phyloP scores from a whole-genome alignment of 2,797 vertebrate species.

The Syngnathus rostellatus region DNA sequence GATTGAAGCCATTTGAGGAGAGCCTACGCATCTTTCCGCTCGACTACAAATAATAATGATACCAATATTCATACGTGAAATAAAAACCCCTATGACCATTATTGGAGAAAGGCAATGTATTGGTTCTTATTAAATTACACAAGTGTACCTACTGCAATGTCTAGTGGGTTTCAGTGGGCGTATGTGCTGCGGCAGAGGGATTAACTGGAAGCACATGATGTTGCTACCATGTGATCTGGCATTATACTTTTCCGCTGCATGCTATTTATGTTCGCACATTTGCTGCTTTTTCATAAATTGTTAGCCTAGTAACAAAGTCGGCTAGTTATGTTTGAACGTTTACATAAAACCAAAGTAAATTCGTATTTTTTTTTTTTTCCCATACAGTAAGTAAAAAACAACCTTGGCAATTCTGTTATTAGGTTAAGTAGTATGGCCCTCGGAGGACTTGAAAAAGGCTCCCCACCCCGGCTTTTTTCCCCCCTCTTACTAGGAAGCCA shows the following conservation, averaged over 20 bases:
- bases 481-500: slow-evolving; percentile 13
- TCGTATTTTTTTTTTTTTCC: no score
- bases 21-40: no score
- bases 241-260: background rate
- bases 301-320: no score
- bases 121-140: background rate
- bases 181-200: background rate
- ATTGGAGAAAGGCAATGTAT: background rate
- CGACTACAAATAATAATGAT: background rate
- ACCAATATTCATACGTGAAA: background rate
- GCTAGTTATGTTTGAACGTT: no score
- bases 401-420: background rate
- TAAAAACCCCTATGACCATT: background rate
- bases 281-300: background rate
- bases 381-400: no score
- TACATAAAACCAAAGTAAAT: no score
- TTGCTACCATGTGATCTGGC: background rate
- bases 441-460: background rate
- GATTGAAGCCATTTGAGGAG: no score
- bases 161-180: background rate
- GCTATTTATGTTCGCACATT: background rate
- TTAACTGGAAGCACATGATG: background rate
- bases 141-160: background rate
- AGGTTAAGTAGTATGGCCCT: background rate
- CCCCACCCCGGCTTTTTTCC: background rate